These are phyloP conservation scores for Lytechinus pictus DNA, from an alignment of 35 echinoderm and acorn worm genomes.

Conservation along the genomic window DNA sequence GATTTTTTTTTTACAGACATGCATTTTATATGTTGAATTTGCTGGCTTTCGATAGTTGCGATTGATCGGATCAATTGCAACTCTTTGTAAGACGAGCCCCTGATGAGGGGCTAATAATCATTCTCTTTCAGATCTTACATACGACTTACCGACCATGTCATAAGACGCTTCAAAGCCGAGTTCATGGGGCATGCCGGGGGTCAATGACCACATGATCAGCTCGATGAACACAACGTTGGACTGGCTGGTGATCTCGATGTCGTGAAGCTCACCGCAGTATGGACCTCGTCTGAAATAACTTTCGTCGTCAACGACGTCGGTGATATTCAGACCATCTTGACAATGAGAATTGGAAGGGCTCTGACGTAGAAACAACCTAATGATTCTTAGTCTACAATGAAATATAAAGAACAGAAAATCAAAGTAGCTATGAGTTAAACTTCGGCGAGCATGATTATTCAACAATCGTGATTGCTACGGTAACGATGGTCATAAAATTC, in stretches of 20 bases:
- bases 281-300: conserved; percentile 41
- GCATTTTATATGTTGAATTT: too few relatives aligned
- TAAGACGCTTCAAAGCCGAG: conserved; percentile 73
- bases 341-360: neutral
- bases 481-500: too few relatives aligned
- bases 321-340: conserved; percentile 58
- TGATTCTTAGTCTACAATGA: neutral
- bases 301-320: conserved; percentile 28
- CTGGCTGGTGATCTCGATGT: conserved; percentile 56
- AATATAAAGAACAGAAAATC: neutral
- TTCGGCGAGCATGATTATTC: too few relatives aligned
- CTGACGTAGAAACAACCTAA: neutral
- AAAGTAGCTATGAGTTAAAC: neutral
- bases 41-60: too few relatives aligned
- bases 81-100: too few relatives aligned
- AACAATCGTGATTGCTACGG: too few relatives aligned
- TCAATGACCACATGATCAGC: conserved; percentile 58
- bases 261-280: conserved; percentile 64
- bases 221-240: conserved; percentile 58
- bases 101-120: too few relatives aligned
- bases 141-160: conserved; percentile 61
- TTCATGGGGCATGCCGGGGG: conserved; percentile 65
- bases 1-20: too few relatives aligned
- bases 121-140: neutral
- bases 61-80: too few relatives aligned